phyloP scores from a whole-genome alignment of 1,140 invertebrate genomes.

The Drosophila fuyamai region DNA sequence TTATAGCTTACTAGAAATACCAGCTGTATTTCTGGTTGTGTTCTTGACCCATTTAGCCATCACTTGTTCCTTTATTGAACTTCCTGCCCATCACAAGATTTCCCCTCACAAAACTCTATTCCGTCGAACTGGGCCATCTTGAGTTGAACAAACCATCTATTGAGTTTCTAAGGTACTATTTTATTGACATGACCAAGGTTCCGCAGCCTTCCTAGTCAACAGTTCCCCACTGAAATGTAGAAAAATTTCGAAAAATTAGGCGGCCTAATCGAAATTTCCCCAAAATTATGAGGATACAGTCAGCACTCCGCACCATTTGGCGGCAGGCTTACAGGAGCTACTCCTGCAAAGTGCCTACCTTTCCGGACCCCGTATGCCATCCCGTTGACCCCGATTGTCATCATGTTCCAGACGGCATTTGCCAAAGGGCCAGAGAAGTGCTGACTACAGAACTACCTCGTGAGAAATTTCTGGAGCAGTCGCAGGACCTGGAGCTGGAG shows the following conservation, averaged over 20 bases:
- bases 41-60: no score
- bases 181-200: background rate
- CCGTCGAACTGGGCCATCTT: no score
- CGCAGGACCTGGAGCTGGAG: constrained; percentile 1
- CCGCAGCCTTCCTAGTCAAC: background rate
- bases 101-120: no score
- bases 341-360: background rate
- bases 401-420: background rate
- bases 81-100: no score
- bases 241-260: background rate
- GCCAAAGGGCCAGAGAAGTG: background rate
- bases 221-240: background rate
- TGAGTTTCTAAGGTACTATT: no score
- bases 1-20: no score
- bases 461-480: constrained; percentile 13
- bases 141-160: no score
- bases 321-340: background rate
- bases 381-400: constrained; percentile 14
- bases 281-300: constrained; percentile 1
- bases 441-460: constrained; percentile 21
- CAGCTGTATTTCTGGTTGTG: no score
- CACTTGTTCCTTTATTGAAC: no score
- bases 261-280: background rate
- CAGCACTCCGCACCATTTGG: background rate
- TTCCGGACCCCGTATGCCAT: constrained; percentile 18